Conservation (phyloP, 2,888 invertebrate genomes). For the Geophilus truncorum region DNA sequence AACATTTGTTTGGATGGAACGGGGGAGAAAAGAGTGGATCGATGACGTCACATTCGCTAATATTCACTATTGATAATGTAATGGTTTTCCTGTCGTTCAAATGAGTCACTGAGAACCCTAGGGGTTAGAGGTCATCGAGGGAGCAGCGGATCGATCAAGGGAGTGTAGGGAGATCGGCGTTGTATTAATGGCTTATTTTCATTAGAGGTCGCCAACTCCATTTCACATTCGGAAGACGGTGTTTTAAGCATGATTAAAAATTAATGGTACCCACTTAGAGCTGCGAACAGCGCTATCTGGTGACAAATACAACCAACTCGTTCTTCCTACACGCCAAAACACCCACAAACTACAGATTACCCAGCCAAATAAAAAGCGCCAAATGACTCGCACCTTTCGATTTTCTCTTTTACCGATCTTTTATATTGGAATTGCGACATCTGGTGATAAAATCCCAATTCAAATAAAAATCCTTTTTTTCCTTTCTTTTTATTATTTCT, state of each 20-base stretch:
- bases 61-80: slow-evolving; percentile 23
- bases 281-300: slow-evolving; percentile 2
- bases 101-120: slow-evolving; percentile 22
- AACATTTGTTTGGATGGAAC: neutral
- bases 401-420: neutral
- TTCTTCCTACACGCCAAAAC: neutral
- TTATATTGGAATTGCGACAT: neutral
- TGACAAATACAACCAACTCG: slow-evolving; percentile 1
- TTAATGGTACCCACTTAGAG: slow-evolving; percentile 29
- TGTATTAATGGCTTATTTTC: slow-evolving; percentile 31
- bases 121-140: slow-evolving; percentile 27
- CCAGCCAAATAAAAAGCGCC: neutral
- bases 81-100: slow-evolving; percentile 24
- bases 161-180: neutral
- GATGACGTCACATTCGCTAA: slow-evolving; percentile 17
- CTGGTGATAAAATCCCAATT: slow-evolving; percentile 27
- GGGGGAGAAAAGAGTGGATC: neutral
- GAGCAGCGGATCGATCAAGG: slow-evolving; percentile 3
- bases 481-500: slow-evolving; percentile 11
- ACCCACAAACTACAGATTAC: neutral
- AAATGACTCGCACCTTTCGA: neutral
- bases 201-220: slow-evolving; percentile 23
- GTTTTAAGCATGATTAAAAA: slow-evolving; percentile 30
- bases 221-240: slow-evolving; percentile 25
- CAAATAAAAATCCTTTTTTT: slow-evolving; percentile 22